Evolutionary conservation across 37 sponge, comb jelly and placozoan species (phyloP).

Genomic region (Ephydatia muelleri): DNA sequence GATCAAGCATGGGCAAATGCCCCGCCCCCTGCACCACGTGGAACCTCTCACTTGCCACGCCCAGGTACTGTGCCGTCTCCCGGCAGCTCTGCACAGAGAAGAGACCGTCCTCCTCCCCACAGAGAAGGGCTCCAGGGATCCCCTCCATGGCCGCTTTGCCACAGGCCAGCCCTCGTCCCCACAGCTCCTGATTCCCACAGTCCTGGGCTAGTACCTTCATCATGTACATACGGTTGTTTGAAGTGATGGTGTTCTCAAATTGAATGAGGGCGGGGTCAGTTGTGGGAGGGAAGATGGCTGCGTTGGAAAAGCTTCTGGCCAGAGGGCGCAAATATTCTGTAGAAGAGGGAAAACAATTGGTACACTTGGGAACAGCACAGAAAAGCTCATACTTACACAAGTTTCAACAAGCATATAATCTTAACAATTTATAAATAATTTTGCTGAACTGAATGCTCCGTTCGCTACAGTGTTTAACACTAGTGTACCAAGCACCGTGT

Average conservation of each 20-base stretch:
- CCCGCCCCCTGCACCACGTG: slow-evolving; percentile 43
- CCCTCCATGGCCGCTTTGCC: slow-evolving; percentile 19
- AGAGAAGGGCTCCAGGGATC: slow-evolving; percentile 10
- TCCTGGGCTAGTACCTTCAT: slow-evolving; percentile 57
- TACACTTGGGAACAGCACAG: background rate
- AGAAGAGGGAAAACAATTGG: background rate
- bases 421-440: too few relatives aligned
- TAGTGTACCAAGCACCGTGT: background rate
- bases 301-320: slow-evolving; percentile 56
- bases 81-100: slow-evolving; percentile 32
- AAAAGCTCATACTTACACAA: too few relatives aligned
- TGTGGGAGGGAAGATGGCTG: slow-evolving; percentile 49
- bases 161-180: slow-evolving; percentile 26
- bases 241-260: slow-evolving; percentile 62
- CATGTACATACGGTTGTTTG: slow-evolving; percentile 63
- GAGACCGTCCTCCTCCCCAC: slow-evolving; percentile 47
- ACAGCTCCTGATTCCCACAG: slow-evolving; percentile 24
- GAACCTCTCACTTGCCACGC: slow-evolving; percentile 18
- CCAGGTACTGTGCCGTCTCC: background rate
- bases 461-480: background rate
- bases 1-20: slow-evolving; percentile 67
- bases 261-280: slow-evolving; percentile 55
- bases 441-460: too few relatives aligned
- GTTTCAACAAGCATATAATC: too few relatives aligned
- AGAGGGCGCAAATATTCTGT: slow-evolving; percentile 69